Percentiles rank a stretch among this genome's conserved stretches.
Evolutionary conservation across 1,140 invertebrate species (phyloP).

Genomic region (Solenopsis invicta): DNA sequence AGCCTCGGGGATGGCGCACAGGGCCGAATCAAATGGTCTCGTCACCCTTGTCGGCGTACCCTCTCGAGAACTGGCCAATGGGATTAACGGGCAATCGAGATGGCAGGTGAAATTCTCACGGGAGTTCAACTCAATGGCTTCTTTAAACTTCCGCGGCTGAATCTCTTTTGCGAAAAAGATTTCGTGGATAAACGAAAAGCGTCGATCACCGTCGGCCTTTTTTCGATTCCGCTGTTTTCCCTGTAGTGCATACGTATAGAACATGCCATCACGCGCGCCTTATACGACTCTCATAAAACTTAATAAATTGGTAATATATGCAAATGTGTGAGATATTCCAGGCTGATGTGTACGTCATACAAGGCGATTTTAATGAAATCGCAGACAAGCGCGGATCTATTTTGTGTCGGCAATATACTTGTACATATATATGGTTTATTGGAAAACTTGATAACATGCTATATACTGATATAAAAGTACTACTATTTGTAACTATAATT

Average conservation of each 20-base stretch:
- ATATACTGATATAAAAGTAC: neutral
- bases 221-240: neutral
- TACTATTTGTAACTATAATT: neutral
- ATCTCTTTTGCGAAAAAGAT: constrained; percentile 50
- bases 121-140: constrained; percentile 41
- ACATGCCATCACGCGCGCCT: neutral
- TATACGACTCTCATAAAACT: constrained; percentile 35
- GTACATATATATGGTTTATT: neutral
- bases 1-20: constrained; percentile 4
- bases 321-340: neutral
- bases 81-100: constrained; percentile 67
- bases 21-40: constrained; percentile 64
- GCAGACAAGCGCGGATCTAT: neutral
- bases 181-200: constrained; percentile 37
- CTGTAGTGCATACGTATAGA: too few relatives aligned
- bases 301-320: constrained; percentile 30
- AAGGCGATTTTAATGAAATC: constrained; percentile 16
- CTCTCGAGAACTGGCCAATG: constrained; percentile 46
- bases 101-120: constrained; percentile 56
- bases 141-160: constrained; percentile 55
- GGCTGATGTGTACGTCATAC: neutral
- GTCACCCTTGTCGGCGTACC: constrained; percentile 50
- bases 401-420: neutral
- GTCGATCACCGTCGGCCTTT: constrained; percentile 3
- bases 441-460: neutral